phyloP scores from a whole-genome alignment of 2,113 vertebrate genomes.

The Triplophysa tibetana region DNA sequence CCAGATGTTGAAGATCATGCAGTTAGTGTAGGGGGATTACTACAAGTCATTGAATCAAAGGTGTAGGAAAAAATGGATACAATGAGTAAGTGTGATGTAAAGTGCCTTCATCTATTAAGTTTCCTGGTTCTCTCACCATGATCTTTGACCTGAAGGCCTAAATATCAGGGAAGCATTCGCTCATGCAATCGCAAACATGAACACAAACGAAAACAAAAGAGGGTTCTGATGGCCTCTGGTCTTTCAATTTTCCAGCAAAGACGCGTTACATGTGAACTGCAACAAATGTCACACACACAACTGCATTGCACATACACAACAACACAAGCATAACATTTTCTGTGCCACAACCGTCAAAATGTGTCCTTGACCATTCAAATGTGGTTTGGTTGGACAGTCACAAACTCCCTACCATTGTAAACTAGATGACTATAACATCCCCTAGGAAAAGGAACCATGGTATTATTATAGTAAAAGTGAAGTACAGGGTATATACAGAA shows the following conservation, averaged over 20 bases:
- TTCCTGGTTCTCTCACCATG: background rate
- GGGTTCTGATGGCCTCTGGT: background rate
- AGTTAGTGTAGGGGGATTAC: slow-evolving; percentile 4
- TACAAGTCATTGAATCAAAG: slow-evolving; percentile 7
- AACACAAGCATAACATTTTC: slow-evolving; percentile 54
- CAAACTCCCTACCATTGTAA: background rate
- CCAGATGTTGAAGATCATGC: slow-evolving; percentile 60
- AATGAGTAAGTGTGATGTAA: background rate
- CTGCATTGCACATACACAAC: slow-evolving; percentile 7
- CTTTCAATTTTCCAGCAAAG: background rate
- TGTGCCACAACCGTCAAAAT: slow-evolving; percentile 62
- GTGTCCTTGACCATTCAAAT: background rate
- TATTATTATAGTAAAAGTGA: too few species aligned
- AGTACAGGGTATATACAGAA: too few species aligned
- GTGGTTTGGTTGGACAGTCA: background rate
- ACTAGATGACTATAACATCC: background rate
- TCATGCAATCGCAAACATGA: background rate
- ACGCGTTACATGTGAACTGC: too few species aligned
- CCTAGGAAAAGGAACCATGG: too few species aligned
- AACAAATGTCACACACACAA: slow-evolving; percentile 37
- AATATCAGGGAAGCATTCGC: slow-evolving; percentile 11
- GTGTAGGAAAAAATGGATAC: slow-evolving; percentile 12
- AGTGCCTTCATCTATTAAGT: background rate
- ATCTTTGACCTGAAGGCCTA: slow-evolving; percentile 2
- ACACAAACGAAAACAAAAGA: background rate